Conservation (phyloP, 2,113 vertebrate species). For the Galbula dea region DNA sequence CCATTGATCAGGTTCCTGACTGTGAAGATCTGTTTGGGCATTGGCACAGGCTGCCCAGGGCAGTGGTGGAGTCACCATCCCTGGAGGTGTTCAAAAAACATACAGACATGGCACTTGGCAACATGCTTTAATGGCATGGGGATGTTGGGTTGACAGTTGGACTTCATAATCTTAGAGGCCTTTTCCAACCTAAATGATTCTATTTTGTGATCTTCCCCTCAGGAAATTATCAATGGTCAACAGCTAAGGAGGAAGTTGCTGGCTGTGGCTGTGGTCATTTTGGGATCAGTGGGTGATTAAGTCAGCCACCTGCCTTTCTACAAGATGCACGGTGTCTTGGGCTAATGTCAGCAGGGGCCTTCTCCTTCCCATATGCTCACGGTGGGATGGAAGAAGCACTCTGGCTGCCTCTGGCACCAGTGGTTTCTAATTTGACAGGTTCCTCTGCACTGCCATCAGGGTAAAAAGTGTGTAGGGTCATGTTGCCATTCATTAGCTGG, state of each 20-base stretch:
- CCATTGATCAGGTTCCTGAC: background rate
- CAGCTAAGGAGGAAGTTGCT: background rate
- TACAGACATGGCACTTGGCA: too few relatives aligned
- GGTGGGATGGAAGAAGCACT: background rate
- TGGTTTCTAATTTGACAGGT: background rate
- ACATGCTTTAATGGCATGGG: too few relatives aligned
- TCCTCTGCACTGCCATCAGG: background rate
- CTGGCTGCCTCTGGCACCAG: background rate
- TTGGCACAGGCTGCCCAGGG: too few relatives aligned
- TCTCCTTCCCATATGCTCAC: background rate
- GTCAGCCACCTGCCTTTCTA: background rate
- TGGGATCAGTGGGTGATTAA: background rate
- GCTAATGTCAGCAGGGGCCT: background rate
- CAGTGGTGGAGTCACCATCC: too few relatives aligned
- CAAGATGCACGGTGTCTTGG: fast-evolving
- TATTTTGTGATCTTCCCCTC: background rate
- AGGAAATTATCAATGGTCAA: background rate
- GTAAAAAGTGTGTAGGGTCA: background rate
- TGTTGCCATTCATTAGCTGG: background rate
- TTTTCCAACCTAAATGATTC: too few relatives aligned
- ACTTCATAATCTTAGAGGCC: too few relatives aligned
- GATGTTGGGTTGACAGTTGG: too few relatives aligned
- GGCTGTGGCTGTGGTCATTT: background rate
- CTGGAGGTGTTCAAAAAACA: too few relatives aligned
- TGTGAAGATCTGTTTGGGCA: background rate